Evolutionary conservation across 1,140 invertebrate genomes (phyloP).

Genomic region (Apis florea): DNA sequence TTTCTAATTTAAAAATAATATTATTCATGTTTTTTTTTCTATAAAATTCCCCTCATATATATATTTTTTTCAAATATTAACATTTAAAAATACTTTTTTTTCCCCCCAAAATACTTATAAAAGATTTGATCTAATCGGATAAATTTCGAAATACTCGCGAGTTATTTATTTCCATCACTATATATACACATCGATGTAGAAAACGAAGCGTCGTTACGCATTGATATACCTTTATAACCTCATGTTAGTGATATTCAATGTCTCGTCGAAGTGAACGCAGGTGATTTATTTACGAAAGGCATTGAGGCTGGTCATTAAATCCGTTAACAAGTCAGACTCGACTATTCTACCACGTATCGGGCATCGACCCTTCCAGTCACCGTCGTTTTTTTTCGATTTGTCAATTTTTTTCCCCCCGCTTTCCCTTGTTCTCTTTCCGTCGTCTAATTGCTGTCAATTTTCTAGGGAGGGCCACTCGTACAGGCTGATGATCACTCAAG

Average conservation of each 20-base stretch:
- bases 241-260: not conserved
- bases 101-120: too few species aligned
- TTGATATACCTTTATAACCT: too few species aligned
- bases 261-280: not conserved
- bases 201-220: not conserved
- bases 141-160: too few species aligned
- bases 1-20: not conserved
- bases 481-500: slow-evolving; percentile 30
- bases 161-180: too few species aligned
- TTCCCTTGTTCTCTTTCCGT: not conserved
- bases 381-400: slow-evolving; percentile 1
- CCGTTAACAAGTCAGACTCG: slow-evolving; percentile 14
- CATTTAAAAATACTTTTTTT: too few species aligned
- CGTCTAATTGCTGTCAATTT: slow-evolving; percentile 56
- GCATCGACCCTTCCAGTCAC: slow-evolving; percentile 16
- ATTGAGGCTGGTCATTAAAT: slow-evolving; percentile 17
- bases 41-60: too few species aligned
- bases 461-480: slow-evolving; percentile 37
- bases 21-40: not conserved
- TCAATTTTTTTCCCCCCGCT: not conserved
- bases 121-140: too few species aligned
- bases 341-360: slow-evolving; percentile 14
- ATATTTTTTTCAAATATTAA: too few species aligned
- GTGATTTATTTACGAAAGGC: slow-evolving; percentile 20
- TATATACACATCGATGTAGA: not conserved